phyloP scores from a whole-genome alignment of 1,140 invertebrate species.

The Trichoplusia ni region DNA sequence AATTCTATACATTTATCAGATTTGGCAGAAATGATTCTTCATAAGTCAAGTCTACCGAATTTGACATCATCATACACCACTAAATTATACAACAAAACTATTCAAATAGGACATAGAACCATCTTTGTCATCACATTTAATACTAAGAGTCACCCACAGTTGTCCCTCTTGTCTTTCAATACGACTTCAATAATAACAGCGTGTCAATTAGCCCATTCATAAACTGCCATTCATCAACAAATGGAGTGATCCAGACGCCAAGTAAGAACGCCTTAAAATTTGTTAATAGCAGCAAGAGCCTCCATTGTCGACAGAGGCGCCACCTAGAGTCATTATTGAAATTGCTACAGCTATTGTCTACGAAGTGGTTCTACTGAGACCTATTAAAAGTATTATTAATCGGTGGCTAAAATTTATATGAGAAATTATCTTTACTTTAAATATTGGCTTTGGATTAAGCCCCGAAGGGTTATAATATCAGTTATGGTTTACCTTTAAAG shows the following conservation, averaged over 20 bases:
- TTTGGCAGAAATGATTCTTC: no score
- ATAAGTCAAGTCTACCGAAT: no score
- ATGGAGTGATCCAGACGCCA: constrained; percentile 28
- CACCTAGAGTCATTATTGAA: constrained; percentile 27
- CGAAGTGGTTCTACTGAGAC: constrained; percentile 17
- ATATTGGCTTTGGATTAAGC: constrained; percentile 9
- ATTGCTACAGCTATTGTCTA: constrained; percentile 27
- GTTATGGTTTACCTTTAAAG: neutral
- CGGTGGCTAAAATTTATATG: constrained; percentile 9
- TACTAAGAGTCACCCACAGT: no score
- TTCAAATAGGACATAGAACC: no score
- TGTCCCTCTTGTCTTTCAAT: neutral
- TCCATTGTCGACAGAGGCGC: constrained; percentile 24
- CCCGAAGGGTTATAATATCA: constrained; percentile 8
- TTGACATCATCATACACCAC: no score
- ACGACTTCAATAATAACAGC: neutral
- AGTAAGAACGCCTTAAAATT: constrained; percentile 33
- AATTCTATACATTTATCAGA: no score
- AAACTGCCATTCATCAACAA: constrained; percentile 6
- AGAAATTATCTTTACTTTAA: constrained; percentile 17
- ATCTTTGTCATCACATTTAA: no score
- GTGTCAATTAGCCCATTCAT: neutral
- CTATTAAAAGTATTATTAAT: constrained; percentile 31
- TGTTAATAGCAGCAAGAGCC: constrained; percentile 28
- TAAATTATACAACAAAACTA: no score